Evolutionary conservation across 2,888 invertebrate genomes (phyloP).

Genomic region (Yponomeuta sedellus): DNA sequence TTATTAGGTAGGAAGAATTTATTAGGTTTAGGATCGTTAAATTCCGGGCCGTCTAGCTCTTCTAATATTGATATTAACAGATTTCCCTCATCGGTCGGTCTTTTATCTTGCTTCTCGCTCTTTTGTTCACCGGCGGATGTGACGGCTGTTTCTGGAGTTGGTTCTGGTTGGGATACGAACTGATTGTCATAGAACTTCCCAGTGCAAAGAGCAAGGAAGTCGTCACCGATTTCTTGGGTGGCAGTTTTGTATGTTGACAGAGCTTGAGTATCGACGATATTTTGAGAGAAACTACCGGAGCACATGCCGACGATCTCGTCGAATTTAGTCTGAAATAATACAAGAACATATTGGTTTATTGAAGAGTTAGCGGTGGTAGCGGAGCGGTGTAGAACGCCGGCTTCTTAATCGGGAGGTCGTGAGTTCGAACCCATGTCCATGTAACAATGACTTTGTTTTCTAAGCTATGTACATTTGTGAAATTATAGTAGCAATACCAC

Average conservation of each 20-base stretch:
- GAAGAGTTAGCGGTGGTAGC: too few species aligned
- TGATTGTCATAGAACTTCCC: constrained; percentile 73
- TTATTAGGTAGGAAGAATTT: constrained; percentile 43
- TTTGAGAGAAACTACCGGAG: constrained; percentile 69
- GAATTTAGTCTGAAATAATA: constrained; percentile 47
- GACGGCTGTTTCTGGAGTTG: constrained; percentile 26
- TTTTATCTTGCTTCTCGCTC: constrained; percentile 15
- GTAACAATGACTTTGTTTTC: too few species aligned
- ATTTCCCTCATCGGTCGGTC: constrained; percentile 26
- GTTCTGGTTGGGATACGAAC: constrained; percentile 41
- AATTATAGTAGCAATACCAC: too few species aligned
- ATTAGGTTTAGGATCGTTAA: constrained; percentile 42
- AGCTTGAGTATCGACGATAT: constrained; percentile 57
- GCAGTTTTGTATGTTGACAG: constrained; percentile 39
- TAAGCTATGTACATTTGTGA: too few species aligned
- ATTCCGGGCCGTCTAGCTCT: constrained; percentile 53
- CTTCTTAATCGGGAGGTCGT: too few species aligned
- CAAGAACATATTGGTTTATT: not conserved
- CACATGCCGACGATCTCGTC: constrained; percentile 74
- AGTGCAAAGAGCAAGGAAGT: constrained; percentile 73
- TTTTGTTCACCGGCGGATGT: constrained; percentile 17
- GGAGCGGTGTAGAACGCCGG: too few species aligned
- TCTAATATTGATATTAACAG: constrained; percentile 53
- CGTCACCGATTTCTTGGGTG: constrained; percentile 60
- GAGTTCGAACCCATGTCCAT: too few species aligned